Evolutionary conservation across 2,888 invertebrate genomes (phyloP), one percentile per base, ranked within the genome.

Genomic region (Trimorus sp.): DNA sequence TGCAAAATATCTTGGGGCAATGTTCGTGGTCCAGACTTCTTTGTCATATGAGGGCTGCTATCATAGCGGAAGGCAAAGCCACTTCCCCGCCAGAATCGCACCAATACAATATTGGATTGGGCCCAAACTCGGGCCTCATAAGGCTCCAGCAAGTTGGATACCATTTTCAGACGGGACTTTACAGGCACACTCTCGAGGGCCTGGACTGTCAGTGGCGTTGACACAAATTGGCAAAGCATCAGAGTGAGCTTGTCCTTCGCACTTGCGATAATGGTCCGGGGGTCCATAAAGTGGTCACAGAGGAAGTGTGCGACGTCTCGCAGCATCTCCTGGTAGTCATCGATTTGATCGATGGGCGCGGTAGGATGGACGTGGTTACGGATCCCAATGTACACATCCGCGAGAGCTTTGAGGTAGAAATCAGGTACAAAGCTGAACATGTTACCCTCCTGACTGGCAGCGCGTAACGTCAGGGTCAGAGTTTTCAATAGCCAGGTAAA

Each of bases 41-140:
- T 90, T 9, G 88, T 88, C 12, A 93, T 87, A 87, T 94, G 93
- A 0, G 93, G 93, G 56, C 93, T 93, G 76, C 92, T 93, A 3
- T 93, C 93, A 84, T 94, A 94, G 7, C 96, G 93, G 91, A 95
- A 97, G 0, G 95, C 97, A 90, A 96, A 97, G 0, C 97, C 97
- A 83, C 95, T 93, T 0, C 97, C 97, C 88, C 97, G 95, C 97
- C 97, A 97, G 88, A 97, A 95, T 66, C 97, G 92, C 15, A 96
- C 94, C 49, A 97, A 92, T 82, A 97, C 94, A 96, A 97, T 97
- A 92, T 97, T 97, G 63, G 96, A 96, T 88, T 97, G 97, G 14
- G 96, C 96, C 96, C 96, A 94, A 1, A 96, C 96, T 45, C 96
- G 93, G 90, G 96, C 96, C 91, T 96, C 96, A 88, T 97, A 97